Base-by-base conservation (phyloP, 1,140 invertebrate genomes). In the Zeugodacus cucurbitae region DNA sequence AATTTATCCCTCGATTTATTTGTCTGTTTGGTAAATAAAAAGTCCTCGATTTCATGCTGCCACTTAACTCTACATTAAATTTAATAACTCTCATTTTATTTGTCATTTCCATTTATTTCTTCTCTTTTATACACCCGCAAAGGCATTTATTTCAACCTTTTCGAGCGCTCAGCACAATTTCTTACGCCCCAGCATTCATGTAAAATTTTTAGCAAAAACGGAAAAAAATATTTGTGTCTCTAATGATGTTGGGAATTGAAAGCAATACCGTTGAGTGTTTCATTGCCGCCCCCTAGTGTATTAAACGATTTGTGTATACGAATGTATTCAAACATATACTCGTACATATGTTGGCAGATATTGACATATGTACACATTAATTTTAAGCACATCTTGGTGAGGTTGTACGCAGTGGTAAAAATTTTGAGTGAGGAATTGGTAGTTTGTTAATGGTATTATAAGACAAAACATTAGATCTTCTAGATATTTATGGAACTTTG, bases 191-290 rank as follows among this genome's bases (percentile, higher is more conserved):
- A 11, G 67, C 10, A 74, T 37, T 14, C 26, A 67, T 34, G n/a
- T 62, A 62, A 29, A 10, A 62, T 34, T 67, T 67, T 32, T 11
- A 32, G 26, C 29, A 34, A 26, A n/a, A 26, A 62, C 8, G 14
- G n/a, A 67, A 67, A 29, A 3, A 74, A 22, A 5, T 32, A 8
- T 74, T 37, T 74, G 67, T 74, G 17, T 3, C 34, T 41, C 32
- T 74, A 74, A 74, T 74, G 34, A 74, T 74, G 67, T 74, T 74
- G 34, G 67, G 67, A 74, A 74, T 74, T 74, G 67, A 37, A 32
- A 37, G 37, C 34, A 74, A 74, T 74, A 34, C 67, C 67, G 32
- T 74, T 74, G 67, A 37, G 34, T 37, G 29, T 74, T 74, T 34
- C 20, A 10, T 37, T 74, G 67, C 34, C 34, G 17, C 17, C 67